Evolutionary conservation across 1,140 invertebrate species (phyloP).

Genomic region (Drosophila sucinea): DNA sequence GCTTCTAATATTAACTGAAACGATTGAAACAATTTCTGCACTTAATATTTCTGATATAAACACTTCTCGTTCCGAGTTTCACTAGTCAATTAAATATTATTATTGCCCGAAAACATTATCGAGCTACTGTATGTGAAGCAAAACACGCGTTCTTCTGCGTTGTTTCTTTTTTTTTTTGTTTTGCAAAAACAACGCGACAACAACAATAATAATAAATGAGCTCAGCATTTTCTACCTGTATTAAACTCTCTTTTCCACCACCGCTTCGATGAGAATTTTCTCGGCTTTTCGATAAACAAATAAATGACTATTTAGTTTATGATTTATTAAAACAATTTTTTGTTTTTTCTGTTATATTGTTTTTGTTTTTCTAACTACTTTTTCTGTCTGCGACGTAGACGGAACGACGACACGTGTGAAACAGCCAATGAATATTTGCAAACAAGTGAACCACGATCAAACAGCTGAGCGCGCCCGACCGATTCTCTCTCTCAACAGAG

Average conservation of each 20-base stretch:
- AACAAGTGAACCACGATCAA: constrained; percentile 32
- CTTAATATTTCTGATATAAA: too few species aligned
- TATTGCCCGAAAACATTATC: neutral
- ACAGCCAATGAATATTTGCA: constrained; percentile 47
- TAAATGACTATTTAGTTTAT: neutral
- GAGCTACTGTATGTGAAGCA: constrained; percentile 10
- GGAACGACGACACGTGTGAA: constrained; percentile 45
- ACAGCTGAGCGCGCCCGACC: constrained; percentile 36
- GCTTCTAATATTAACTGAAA: too few species aligned
- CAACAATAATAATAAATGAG: constrained; percentile 16
- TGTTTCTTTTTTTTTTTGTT: constrained; percentile 23
- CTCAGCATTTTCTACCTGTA: constrained; percentile 22
- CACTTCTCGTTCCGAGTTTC: too few species aligned
- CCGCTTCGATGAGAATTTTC: too few species aligned
- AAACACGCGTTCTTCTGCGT: constrained; percentile 26
- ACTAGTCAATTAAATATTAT: too few species aligned
- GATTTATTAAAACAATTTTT: constrained; percentile 1
- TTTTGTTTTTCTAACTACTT: constrained; percentile 14
- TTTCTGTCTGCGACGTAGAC: constrained; percentile 27
- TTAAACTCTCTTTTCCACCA: neutral
- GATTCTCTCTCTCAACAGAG: neutral
- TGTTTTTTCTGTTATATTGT: constrained; percentile 10
- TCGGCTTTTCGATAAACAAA: neutral
- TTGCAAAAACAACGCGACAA: constrained; percentile 7
- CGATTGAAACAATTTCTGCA: too few species aligned